Conservation (phyloP, 37 sponge, comb jelly and placozoan species). For the Beroe ovata region DNA sequence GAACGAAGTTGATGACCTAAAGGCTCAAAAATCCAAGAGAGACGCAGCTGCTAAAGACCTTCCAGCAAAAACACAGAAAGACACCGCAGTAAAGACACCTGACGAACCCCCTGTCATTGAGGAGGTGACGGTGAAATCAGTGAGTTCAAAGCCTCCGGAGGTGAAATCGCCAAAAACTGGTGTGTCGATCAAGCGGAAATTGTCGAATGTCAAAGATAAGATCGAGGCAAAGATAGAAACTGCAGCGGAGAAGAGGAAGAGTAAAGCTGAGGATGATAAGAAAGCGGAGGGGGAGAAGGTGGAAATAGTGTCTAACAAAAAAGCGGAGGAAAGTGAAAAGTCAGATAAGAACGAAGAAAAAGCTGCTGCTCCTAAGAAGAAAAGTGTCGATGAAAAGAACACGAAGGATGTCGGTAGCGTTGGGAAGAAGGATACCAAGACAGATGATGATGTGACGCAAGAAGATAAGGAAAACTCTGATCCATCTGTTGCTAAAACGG, state of each 20-base stretch:
- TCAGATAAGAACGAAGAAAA: background rate
- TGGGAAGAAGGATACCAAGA: background rate
- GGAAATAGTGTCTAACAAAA: background rate
- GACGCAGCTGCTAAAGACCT: background rate
- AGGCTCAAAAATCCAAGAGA: background rate
- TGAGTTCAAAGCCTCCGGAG: background rate
- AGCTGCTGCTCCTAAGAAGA: background rate
- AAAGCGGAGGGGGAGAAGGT: background rate
- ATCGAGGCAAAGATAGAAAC: background rate
- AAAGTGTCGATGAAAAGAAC: background rate
- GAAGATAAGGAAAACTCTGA: background rate
- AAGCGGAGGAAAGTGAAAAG: background rate
- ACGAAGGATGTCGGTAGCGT: background rate
- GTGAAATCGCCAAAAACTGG: background rate
- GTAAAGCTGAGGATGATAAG: background rate
- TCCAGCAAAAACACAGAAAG: background rate
- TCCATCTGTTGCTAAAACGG: background rate
- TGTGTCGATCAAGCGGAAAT: background rate
- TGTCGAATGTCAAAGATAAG: background rate
- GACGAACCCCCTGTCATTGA: background rate
- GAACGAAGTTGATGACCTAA: constrained; percentile 17
- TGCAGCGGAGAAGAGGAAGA: background rate
- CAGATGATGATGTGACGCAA: background rate
- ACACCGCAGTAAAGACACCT: background rate
- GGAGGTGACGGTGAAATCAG: constrained; percentile 1